These are phyloP conservation scores for Actinia tenebrosa DNA, from an alignment of 64 coral and sea anemone species.

Conservation along the genomic window DNA sequence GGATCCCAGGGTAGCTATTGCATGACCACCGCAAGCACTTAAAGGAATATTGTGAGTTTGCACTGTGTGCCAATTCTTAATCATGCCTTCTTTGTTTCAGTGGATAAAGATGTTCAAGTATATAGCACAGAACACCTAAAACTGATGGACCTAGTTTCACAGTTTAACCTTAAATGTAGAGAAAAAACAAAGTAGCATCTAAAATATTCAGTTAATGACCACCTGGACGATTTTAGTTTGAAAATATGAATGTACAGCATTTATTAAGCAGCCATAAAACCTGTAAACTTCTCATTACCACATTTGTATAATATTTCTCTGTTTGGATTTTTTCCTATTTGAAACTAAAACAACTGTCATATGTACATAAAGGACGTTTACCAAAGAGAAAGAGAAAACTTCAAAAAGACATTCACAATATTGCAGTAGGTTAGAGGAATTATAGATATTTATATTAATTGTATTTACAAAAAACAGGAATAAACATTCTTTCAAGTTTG, in stretches of 20 bases:
- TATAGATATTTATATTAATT: neutral
- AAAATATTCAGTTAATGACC: neutral
- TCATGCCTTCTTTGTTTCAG: constrained; percentile 30
- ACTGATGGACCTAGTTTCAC: constrained; percentile 72
- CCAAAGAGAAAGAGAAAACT: neutral
- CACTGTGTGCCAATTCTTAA: neutral
- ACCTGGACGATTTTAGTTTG: neutral
- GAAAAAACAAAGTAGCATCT: constrained; percentile 53
- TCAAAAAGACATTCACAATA: neutral
- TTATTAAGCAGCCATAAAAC: neutral
- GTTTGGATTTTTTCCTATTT: neutral
- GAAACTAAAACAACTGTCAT: neutral
- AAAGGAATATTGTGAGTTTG: no score
- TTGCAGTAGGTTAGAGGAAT: neutral
- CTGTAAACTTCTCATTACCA: neutral
- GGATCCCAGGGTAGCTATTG: no score
- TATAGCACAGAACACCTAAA: constrained; percentile 65
- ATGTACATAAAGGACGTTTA: neutral
- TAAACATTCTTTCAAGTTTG: neutral
- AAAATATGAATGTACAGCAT: constrained; percentile 7
- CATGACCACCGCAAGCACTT: no score
- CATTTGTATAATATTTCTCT: neutral
- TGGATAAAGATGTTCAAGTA: constrained; percentile 83
- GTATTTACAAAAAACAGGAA: neutral
- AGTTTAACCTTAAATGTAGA: constrained; percentile 83